These are phyloP conservation scores for Tachystola acroxantha DNA, from an alignment of 2,888 invertebrate species.

Conservation along the genomic window DNA sequence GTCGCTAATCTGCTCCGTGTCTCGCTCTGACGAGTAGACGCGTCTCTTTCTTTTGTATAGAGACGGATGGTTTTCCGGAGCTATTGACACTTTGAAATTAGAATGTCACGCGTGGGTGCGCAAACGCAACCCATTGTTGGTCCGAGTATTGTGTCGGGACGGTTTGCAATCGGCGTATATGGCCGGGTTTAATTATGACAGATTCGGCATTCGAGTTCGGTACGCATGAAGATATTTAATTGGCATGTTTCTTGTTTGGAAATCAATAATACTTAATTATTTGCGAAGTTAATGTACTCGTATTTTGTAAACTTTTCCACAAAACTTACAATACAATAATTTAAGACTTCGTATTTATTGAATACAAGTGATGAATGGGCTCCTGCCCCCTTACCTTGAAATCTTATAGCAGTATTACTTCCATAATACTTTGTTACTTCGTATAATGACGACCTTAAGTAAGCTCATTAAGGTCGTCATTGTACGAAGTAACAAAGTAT, in stretches of 20 bases:
- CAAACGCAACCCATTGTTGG: slow-evolving; percentile 58
- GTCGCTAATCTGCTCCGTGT: slow-evolving; percentile 48
- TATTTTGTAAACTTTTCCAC: no score
- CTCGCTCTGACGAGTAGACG: slow-evolving; percentile 31
- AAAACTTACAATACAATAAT: no score
- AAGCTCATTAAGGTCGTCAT: no score
- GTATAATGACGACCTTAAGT: no score
- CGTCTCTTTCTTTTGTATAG: slow-evolving; percentile 45
- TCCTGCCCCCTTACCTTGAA: no score
- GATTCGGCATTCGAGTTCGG: slow-evolving; percentile 2
- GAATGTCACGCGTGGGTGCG: slow-evolving; percentile 71
- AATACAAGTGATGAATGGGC: no score
- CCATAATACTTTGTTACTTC: no score
- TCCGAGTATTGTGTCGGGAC: slow-evolving; percentile 35
- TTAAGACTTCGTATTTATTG: no score
- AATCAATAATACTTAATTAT: no score
- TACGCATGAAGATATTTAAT: background rate
- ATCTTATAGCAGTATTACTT: no score
- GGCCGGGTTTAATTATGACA: slow-evolving; percentile 41
- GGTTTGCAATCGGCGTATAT: slow-evolving; percentile 38
- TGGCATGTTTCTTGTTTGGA: background rate
- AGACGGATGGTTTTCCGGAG: slow-evolving; percentile 49
- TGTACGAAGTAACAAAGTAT: no score
- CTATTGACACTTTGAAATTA: slow-evolving; percentile 66
- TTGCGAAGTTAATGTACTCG: no score